Base-by-base conservation (phyloP, 2,888 invertebrate genomes). In the Lapara coniferarum region DNA sequence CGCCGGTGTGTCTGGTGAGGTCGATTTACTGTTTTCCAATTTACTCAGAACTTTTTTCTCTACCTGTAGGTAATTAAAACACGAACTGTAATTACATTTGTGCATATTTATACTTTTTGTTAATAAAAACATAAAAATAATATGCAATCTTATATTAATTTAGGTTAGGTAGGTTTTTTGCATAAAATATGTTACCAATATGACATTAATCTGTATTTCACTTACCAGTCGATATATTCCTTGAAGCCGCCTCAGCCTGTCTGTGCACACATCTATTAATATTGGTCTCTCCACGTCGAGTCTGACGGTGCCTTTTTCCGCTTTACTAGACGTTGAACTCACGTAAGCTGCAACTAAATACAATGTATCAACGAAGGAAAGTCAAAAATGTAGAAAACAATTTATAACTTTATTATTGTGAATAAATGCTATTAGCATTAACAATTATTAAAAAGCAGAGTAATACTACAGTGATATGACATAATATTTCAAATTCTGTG, bases 251-350 rank as follows among this genome's bases (percentile, higher is more conserved):
- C 55, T 72, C n/a, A 91, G 55, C 10, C 82, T 80, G 25, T 90
- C 87, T 0, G 77, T 73, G 68, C 83, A 84, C 0, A 92, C 73
- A 25, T 88, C 83, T 0, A 90, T 2, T n/a, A 84, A 76, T 0
- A 91, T 74, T 0, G 92, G 92, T 1, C 91, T 78, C 69, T 92
- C 92, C 12, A 92, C 67, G 70, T 91, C 91, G 3, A 91, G 30
- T 1, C 75, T 74, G 1, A 87, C 68, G 0, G 76, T 69, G 13
- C 89, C 89, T 12, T 82, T 82, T 0, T 70, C 3, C n/a, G 53
- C 25, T 12, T 71, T 66, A 14, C 63, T 66, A 52, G 70, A 68
- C 13, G 68, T 16, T 0, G 69, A 44, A 56, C 49, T 14, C 56
- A 58, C 46, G 37, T 10, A 70, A 8, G 16, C 14, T 52, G 52